Evolutionary conservation across 2,113 vertebrate genomes (phyloP).

Genomic region (Piaya cayana): DNA sequence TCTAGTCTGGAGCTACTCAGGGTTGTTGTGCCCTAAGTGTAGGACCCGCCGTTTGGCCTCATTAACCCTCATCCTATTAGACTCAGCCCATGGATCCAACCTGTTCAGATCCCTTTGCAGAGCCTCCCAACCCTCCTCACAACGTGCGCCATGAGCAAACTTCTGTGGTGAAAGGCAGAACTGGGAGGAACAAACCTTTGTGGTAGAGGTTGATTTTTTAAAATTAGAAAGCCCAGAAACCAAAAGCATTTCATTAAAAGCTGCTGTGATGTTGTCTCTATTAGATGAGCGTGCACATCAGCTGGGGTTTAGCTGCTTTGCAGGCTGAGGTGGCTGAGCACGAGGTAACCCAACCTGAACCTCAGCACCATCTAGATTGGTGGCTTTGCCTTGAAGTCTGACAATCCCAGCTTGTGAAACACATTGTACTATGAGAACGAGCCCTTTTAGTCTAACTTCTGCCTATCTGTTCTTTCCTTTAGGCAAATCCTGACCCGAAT

Average conservation of each 20-base stretch:
- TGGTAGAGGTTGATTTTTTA: too few species aligned
- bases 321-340: background rate
- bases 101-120: too few species aligned
- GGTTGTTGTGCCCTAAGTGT: too few species aligned
- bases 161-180: too few species aligned
- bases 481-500: conserved; percentile 96
- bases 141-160: too few species aligned
- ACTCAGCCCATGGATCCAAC: too few species aligned
- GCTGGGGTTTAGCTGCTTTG: background rate
- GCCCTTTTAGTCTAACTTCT: background rate
- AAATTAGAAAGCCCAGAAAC: background rate
- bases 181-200: background rate
- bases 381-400: background rate
- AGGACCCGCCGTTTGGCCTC: too few species aligned
- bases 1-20: too few species aligned
- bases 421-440: background rate
- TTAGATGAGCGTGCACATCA: background rate
- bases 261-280: background rate
- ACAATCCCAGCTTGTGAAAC: background rate
- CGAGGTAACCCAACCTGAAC: background rate
- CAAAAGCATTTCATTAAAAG: background rate
- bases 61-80: too few species aligned
- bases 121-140: too few species aligned
- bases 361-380: background rate
- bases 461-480: background rate